Evolutionary conservation across 2,113 vertebrate genomes (phyloP), one percentile per base, ranked within the genome.

Genomic region (Bubalus kerabau): DNA sequence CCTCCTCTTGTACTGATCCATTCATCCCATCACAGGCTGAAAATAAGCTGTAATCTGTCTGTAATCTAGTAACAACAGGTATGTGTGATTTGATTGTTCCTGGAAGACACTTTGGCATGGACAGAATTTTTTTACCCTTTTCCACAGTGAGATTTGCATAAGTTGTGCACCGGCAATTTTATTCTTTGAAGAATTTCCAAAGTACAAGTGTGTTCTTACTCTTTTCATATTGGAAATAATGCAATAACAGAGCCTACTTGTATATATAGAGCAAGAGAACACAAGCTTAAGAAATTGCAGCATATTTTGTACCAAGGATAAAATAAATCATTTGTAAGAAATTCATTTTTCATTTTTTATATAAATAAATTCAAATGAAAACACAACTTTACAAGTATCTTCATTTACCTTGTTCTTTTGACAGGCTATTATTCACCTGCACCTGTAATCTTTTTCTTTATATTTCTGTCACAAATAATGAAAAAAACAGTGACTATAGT

Each of bases 281-380:
- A 40, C 19, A 28, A 19, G 43, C 36, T 60, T 19, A 67, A 97
- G 13, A 96, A 97, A 87, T 94, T 89, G 5, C 9, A 93, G 71
- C 59, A 59, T 94, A 85, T 87, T 90, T 85, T 32, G 28, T 11
- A 71, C 83, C 40, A 74, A 60, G 7, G 59, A 59, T 92, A 98
- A 97, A 56, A 54, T n/a, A 98, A 94, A 94, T 46, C 40, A 97
- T 92, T 97, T 97, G 54, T 64, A 57, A 46, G 19, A 54, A 84
- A 95, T 64, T 96, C 30, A 30, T 71, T 74, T 85, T 92, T n/a
- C 7, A 7, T 86, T 85, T 97, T 62, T 78, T 48, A 96, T 97
- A 78, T 48, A 97, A 80, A 64, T 16, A 97, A 64, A 76, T 96
- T 95, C 96, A 43, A 94, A 97, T 95, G 52, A 96, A 98, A 98